phyloP scores from a whole-genome alignment of 2,888 invertebrate genomes.

The Unio pictorum region DNA sequence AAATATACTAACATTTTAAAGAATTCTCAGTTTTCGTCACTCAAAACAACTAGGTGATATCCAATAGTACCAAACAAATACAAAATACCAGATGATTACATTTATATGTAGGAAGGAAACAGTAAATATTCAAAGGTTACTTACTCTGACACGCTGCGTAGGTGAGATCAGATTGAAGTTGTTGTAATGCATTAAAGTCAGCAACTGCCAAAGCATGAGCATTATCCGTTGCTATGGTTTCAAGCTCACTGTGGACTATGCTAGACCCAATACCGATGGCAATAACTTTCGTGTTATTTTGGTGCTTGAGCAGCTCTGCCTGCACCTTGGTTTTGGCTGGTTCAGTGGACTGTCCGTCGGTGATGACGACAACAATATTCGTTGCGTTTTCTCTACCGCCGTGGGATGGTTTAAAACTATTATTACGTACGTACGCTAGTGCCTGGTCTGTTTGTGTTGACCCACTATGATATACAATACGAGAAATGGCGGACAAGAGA shows the following conservation, averaged over 20 bases:
- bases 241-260: constrained; percentile 36
- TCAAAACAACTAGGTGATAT: too few species aligned
- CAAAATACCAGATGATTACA: too few species aligned
- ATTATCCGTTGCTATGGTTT: constrained; percentile 39
- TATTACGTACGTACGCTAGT: constrained; percentile 6
- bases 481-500: constrained; percentile 7
- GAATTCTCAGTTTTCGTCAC: too few species aligned
- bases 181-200: constrained; percentile 38
- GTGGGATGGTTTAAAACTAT: constrained; percentile 3
- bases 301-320: constrained; percentile 32
- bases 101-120: too few species aligned
- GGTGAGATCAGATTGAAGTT: constrained; percentile 39
- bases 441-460: constrained; percentile 10
- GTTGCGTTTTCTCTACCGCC: constrained; percentile 18
- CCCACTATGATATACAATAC: constrained; percentile 3
- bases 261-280: constrained; percentile 41
- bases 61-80: too few species aligned
- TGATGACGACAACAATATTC: constrained; percentile 38
- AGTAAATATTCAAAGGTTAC: background rate
- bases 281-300: constrained; percentile 31
- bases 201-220: constrained; percentile 42
- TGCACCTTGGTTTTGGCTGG: constrained; percentile 22
- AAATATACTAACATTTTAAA: too few species aligned
- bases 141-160: constrained; percentile 43
- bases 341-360: constrained; percentile 40